These are phyloP conservation scores for Thecocarcelia acutangulata DNA, from an alignment of 2,888 invertebrate genomes.

Conservation along the genomic window DNA sequence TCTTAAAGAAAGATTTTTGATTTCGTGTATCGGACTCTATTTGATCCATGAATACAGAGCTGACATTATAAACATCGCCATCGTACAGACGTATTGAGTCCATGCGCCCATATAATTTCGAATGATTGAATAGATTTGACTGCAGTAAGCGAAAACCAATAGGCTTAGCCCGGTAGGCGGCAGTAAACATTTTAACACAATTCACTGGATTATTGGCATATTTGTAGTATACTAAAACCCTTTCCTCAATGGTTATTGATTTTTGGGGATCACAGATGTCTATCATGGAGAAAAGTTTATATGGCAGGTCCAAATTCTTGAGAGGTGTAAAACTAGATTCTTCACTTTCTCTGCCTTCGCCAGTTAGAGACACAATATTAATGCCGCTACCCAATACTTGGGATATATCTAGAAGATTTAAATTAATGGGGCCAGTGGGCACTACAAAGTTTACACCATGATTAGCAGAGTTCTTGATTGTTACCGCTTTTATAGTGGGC, in stretches of 20 bases:
- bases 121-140: slow-evolving; percentile 95
- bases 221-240: slow-evolving; percentile 96
- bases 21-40: slow-evolving; percentile 87
- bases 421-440: slow-evolving; percentile 90
- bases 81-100: slow-evolving; percentile 94
- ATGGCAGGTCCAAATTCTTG: slow-evolving; percentile 90
- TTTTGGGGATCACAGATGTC: slow-evolving; percentile 98
- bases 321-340: slow-evolving; percentile 94
- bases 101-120: slow-evolving; percentile 89
- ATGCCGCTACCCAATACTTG: slow-evolving; percentile 95
- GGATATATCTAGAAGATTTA: slow-evolving; percentile 88
- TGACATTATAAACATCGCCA: slow-evolving; percentile 94
- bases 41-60: slow-evolving; percentile 87
- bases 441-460: slow-evolving; percentile 96
- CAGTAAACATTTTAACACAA: slow-evolving; percentile 97
- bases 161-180: slow-evolving; percentile 91
- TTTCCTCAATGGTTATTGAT: slow-evolving; percentile 93
- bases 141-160: slow-evolving; percentile 95
- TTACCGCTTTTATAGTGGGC: slow-evolving; percentile 90
- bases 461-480: slow-evolving; percentile 91
- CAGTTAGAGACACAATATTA: slow-evolving; percentile 93
- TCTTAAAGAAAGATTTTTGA: slow-evolving; percentile 89
- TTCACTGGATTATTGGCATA: slow-evolving; percentile 98
- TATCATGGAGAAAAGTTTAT: slow-evolving; percentile 95
- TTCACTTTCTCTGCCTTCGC: slow-evolving; percentile 93